Evolutionary conservation across 1,140 invertebrate species (phyloP).

Genomic region (Teleogryllus occipitalis): DNA sequence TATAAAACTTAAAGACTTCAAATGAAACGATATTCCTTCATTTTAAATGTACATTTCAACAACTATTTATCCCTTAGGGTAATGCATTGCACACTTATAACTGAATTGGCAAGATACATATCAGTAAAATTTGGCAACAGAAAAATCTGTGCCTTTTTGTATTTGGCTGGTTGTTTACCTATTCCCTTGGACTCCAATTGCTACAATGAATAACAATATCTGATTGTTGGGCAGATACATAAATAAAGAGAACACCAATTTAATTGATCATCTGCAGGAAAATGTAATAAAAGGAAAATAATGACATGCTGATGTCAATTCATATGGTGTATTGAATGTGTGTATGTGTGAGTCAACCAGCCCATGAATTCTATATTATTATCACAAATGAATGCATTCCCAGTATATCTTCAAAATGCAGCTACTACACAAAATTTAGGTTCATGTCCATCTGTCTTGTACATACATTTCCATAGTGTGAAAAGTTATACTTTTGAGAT

Average conservation of each 20-base stretch:
- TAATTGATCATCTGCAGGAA: background rate
- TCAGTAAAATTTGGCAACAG: background rate
- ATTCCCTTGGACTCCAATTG: background rate
- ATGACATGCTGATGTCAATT: background rate
- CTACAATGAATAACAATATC: background rate
- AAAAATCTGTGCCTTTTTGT: background rate
- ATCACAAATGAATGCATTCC: slow-evolving; percentile 4
- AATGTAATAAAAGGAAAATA: background rate
- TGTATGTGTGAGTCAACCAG: background rate
- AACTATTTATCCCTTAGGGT: background rate
- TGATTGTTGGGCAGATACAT: background rate
- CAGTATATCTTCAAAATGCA: slow-evolving; percentile 1
- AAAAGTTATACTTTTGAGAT: slow-evolving; percentile 6
- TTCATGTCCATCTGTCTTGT: background rate
- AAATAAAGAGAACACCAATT: background rate
- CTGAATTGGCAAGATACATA: background rate
- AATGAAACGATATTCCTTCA: background rate
- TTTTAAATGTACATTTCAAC: background rate
- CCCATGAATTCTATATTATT: background rate
- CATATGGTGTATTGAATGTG: background rate
- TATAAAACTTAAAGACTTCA: slow-evolving; percentile 1
- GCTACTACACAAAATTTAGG: background rate
- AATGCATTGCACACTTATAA: slow-evolving; percentile 1
- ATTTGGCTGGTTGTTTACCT: background rate
- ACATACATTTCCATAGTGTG: slow-evolving; percentile 1